Percentiles rank a stretch among this genome's conserved stretches.
Evolutionary conservation across 2,888 invertebrate genomes (phyloP).

Genomic region (Hypselothyrea guttata): DNA sequence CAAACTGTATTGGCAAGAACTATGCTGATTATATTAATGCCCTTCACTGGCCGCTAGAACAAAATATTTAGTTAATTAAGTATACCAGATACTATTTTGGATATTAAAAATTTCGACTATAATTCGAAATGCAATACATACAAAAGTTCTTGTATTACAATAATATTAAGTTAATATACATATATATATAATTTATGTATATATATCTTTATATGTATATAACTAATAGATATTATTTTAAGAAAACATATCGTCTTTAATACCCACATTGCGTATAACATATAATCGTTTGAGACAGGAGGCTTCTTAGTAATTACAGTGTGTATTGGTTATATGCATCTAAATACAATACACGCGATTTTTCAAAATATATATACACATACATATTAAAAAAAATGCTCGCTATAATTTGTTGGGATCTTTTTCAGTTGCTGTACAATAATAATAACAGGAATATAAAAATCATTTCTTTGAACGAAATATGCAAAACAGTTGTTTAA

Average conservation of each 20-base stretch:
- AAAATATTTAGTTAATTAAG: conserved; percentile 43
- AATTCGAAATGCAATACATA: too few species aligned
- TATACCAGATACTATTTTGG: conserved; percentile 12
- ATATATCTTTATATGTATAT: conserved; percentile 24
- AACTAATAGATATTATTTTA: conserved; percentile 40
- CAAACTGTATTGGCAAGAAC: conserved; percentile 18
- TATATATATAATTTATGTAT: conserved; percentile 5
- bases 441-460: too few species aligned
- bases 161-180: too few species aligned
- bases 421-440: too few species aligned
- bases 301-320: conserved; percentile 57
- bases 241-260: conserved; percentile 59
- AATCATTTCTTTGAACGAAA: too few species aligned
- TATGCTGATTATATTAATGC: conserved; percentile 57
- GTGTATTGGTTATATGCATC: conserved; percentile 35
- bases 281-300: conserved; percentile 37
- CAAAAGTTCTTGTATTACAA: too few species aligned
- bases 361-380: conserved; percentile 7
- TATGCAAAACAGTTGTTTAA: too few species aligned
- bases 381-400: too few species aligned
- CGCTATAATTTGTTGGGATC: too few species aligned
- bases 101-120: too few species aligned
- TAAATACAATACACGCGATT: conserved; percentile 33
- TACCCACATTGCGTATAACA: conserved; percentile 26
- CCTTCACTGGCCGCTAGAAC: conserved; percentile 80